These are phyloP conservation scores for Tragelaphus oryx DNA, from an alignment of 2,797 vertebrate genomes.

Conservation along the genomic window DNA sequence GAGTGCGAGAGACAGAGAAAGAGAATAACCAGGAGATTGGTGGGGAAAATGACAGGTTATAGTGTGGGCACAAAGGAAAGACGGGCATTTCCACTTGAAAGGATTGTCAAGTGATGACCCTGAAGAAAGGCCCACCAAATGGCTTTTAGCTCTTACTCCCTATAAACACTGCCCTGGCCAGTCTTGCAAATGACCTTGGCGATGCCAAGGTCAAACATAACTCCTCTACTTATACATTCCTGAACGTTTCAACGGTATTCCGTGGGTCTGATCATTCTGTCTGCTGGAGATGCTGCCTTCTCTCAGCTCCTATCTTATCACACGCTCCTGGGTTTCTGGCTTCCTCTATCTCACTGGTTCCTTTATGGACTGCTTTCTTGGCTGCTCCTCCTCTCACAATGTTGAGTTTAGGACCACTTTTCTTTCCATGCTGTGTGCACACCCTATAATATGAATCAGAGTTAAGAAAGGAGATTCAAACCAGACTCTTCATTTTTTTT, in stretches of 20 bases:
- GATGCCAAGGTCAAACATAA: background rate
- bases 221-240: background rate
- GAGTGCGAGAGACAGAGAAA: background rate
- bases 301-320: background rate
- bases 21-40: background rate
- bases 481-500: background rate
- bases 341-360: background rate
- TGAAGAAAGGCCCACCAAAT: background rate
- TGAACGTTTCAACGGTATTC: background rate
- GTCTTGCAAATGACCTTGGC: background rate
- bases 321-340: accelerated
- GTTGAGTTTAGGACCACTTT: background rate
- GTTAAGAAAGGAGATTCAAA: background rate
- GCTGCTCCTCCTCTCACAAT: background rate
- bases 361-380: background rate
- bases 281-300: background rate
- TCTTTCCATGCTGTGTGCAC: background rate
- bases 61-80: background rate
- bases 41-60: background rate
- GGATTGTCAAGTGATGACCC: background rate
- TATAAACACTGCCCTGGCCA: background rate
- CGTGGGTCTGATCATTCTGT: background rate
- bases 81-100: background rate
- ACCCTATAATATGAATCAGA: accelerated
- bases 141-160: background rate